Percentiles rank a stretch among this genome's conserved stretches.
Evolutionary conservation across 2,888 invertebrate genomes (phyloP).

Genomic region (Coenonympha glycerion): DNA sequence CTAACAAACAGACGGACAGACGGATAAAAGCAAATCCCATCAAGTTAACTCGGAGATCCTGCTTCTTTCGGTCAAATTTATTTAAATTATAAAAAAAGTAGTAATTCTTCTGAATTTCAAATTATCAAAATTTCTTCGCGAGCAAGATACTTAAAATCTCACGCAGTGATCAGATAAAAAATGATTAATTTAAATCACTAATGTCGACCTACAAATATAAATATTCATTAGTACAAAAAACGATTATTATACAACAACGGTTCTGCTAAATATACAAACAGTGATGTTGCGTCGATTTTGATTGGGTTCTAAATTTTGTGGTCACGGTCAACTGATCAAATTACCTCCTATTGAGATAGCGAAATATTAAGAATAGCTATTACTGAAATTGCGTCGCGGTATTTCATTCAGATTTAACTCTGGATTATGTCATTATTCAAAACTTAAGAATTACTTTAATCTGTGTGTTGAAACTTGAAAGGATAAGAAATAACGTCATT

Average conservation of each 20-base stretch:
- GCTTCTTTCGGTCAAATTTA: neutral
- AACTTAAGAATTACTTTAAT: neutral
- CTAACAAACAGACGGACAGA: no score
- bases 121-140: no score
- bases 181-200: neutral
- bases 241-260: conserved; percentile 40
- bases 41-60: no score
- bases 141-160: neutral
- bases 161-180: neutral
- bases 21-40: no score
- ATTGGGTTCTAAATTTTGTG: conserved; percentile 52
- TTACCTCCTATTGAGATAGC: conserved; percentile 35
- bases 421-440: conserved; percentile 1
- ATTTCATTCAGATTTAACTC: neutral
- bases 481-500: no score
- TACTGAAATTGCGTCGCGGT: conserved; percentile 10
- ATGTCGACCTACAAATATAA: neutral
- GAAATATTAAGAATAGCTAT: conserved; percentile 29
- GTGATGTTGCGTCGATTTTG: conserved; percentile 37
- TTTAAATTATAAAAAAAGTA: no score
- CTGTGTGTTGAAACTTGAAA: neutral
- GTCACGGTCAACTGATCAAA: conserved; percentile 57
- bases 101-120: no score
- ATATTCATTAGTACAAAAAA: neutral
- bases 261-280: conserved; percentile 7